Evolutionary conservation across 1,140 invertebrate genomes (phyloP).

Genomic region (Oryctes rhinoceros): DNA sequence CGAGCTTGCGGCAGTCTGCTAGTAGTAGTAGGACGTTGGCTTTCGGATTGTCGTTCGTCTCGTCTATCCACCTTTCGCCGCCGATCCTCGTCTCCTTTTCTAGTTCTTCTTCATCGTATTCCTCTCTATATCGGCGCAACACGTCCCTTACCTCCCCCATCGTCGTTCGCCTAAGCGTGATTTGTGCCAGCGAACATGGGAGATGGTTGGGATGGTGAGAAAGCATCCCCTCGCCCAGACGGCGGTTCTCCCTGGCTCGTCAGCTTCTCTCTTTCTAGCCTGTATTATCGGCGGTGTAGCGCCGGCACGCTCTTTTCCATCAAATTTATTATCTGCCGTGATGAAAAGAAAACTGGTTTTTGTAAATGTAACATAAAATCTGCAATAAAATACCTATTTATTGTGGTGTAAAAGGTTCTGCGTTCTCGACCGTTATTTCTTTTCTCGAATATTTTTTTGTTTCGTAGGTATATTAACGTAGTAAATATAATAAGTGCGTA

Average conservation of each 20-base stretch:
- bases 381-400: constrained; percentile 48
- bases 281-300: neutral
- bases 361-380: constrained; percentile 49
- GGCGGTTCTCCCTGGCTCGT: neutral
- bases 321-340: constrained; percentile 51
- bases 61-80: neutral
- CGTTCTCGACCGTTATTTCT: constrained; percentile 12
- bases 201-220: constrained; percentile 14
- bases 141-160: constrained; percentile 10
- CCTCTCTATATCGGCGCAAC: constrained; percentile 5
- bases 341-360: constrained; percentile 51
- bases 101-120: neutral
- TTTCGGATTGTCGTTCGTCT: neutral
- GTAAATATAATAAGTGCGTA: constrained; percentile 21
- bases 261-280: neutral
- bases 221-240: constrained; percentile 21
- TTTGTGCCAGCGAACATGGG: constrained; percentile 23
- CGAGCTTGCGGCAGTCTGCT: neutral
- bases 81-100: neutral
- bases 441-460: neutral
- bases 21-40: neutral
- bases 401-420: constrained; percentile 34
- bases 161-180: neutral
- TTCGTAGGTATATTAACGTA: constrained; percentile 8
- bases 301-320: constrained; percentile 42